phyloP scores from a whole-genome alignment of 2,888 invertebrate genomes.

The Lagria hirta region DNA sequence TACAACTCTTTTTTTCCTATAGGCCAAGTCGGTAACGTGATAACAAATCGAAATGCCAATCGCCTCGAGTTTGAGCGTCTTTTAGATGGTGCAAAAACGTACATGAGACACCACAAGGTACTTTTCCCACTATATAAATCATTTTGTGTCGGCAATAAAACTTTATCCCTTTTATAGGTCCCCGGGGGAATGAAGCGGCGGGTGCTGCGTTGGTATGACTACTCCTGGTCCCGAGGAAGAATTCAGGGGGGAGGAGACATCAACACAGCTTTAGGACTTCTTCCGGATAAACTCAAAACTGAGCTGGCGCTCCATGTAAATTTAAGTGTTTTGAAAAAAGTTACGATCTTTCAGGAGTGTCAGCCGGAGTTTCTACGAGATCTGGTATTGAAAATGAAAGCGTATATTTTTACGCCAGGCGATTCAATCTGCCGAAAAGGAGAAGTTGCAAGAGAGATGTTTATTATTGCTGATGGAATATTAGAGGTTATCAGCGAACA shows the following conservation, averaged over 20 bases:
- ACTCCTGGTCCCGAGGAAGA: constrained; percentile 94
- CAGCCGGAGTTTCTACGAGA: constrained; percentile 97
- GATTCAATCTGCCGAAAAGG: constrained; percentile 96
- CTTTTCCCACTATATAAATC: constrained; percentile 21
- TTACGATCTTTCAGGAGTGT: constrained; percentile 95
- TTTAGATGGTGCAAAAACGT: constrained; percentile 93
- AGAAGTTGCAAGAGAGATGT: constrained; percentile 90
- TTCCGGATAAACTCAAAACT: constrained; percentile 96
- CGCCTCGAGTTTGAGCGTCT: constrained; percentile 92
- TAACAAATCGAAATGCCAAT: constrained; percentile 95
- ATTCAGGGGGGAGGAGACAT: constrained; percentile 97
- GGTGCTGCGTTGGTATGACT: constrained; percentile 96
- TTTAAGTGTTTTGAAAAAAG: constrained; percentile 92
- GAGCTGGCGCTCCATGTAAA: constrained; percentile 95
- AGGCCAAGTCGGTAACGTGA: constrained; percentile 97
- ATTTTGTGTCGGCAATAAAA: constrained; percentile 6
- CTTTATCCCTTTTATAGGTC: constrained; percentile 56
- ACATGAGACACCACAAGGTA: constrained; percentile 95
- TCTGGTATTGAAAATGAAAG: constrained; percentile 96
- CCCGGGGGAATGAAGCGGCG: constrained; percentile 95
- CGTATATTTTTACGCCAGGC: constrained; percentile 96
- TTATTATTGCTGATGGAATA: constrained; percentile 96
- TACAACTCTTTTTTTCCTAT: constrained; percentile 32
- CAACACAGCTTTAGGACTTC: constrained; percentile 87
- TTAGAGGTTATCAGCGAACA: constrained; percentile 93